These are phyloP conservation scores for Hesperia comma DNA, from an alignment of 2,888 invertebrate species.

Conservation along the genomic window DNA sequence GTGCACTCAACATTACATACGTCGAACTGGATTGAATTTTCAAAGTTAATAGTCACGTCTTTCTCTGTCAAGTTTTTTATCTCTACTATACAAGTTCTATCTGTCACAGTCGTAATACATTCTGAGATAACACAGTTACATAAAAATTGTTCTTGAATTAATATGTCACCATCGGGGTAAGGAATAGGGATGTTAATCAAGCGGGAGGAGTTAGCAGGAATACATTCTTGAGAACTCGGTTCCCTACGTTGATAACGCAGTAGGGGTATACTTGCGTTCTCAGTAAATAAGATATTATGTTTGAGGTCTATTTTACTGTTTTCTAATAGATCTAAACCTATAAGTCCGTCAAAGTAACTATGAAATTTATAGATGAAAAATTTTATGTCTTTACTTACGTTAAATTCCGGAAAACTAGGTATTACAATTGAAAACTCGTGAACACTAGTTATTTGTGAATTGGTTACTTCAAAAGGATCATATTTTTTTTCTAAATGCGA, in stretches of 20 bases:
- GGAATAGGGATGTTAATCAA: background rate
- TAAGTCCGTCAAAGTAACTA: constrained; percentile 21
- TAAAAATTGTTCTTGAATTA: constrained; percentile 6
- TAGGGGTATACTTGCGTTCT: constrained; percentile 27
- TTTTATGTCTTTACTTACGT: background rate
- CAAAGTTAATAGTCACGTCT: too few relatives aligned
- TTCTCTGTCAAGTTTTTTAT: too few relatives aligned
- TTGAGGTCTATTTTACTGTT: constrained; percentile 42
- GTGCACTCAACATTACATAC: too few relatives aligned
- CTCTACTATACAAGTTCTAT: background rate
- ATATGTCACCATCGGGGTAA: constrained; percentile 6
- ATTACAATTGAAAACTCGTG: constrained; percentile 2
- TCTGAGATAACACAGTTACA: constrained; percentile 11
- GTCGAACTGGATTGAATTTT: too few relatives aligned
- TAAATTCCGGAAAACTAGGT: constrained; percentile 6
- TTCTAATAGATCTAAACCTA: constrained; percentile 42
- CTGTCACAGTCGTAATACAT: constrained; percentile 16
- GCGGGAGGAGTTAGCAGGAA: background rate
- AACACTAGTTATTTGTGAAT: background rate
- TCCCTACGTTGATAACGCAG: constrained; percentile 12
- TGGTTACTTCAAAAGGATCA: constrained; percentile 21
- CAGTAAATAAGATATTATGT: constrained; percentile 33
- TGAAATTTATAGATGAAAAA: constrained; percentile 1
- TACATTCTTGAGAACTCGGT: constrained; percentile 2
- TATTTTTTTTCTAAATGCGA: background rate